A percentile compares a stretch with the other conserved stretches of the same genome.
Conservation (phyloP, 2,797 vertebrate genomes). For the Microctenopoma steveboyesi region DNA sequence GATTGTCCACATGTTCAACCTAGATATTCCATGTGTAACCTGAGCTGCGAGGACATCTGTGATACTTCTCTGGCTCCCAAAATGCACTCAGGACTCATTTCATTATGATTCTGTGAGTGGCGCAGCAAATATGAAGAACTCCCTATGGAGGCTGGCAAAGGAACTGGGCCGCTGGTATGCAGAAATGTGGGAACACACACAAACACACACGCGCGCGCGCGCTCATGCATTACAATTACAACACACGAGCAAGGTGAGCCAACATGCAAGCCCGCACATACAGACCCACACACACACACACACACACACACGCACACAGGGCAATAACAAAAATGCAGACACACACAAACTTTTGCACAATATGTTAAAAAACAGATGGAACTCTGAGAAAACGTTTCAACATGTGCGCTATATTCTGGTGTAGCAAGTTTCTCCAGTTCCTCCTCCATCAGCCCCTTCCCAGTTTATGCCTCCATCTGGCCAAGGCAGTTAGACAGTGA, state of each 20-base stretch:
- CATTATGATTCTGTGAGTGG: constrained; percentile 51
- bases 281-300: constrained; percentile 12
- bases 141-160: constrained; percentile 58
- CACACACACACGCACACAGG: constrained; percentile 22
- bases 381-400: constrained; percentile 53
- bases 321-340: constrained; percentile 46
- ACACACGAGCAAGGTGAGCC: constrained; percentile 36
- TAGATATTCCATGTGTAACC: constrained; percentile 70
- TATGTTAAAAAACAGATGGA: constrained; percentile 73
- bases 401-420: constrained; percentile 58
- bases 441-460: not conserved
- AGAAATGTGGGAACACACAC: constrained; percentile 34
- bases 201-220: constrained; percentile 22
- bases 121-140: constrained; percentile 62
- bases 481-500: constrained; percentile 4
- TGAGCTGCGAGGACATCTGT: constrained; percentile 72
- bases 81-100: constrained; percentile 70
- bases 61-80: constrained; percentile 67
- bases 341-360: constrained; percentile 41
- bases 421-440: constrained; percentile 16
- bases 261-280: constrained; percentile 35
- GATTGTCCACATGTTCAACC: constrained; percentile 73
- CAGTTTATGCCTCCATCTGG: constrained; percentile 51
- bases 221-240: constrained; percentile 18
- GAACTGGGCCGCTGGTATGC: constrained; percentile 56